A percentile compares a stretch with the other conserved stretches of the same genome.
Conservation (phyloP, 1,140 invertebrate genomes). For the Pantala flavescens region DNA sequence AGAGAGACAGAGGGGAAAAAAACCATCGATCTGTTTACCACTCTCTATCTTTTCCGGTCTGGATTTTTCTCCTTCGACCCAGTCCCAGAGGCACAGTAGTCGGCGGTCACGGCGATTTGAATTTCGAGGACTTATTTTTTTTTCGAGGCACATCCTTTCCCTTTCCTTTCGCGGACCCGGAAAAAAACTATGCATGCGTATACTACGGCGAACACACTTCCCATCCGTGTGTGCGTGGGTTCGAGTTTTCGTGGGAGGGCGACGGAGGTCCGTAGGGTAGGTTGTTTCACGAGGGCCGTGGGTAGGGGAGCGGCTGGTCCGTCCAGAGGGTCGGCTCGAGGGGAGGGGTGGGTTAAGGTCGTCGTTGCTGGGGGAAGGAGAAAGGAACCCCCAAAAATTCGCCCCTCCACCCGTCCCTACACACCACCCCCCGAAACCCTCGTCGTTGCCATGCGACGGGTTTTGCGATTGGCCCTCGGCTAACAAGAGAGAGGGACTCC, state of each 20-base stretch:
- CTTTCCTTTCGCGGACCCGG: too few species aligned
- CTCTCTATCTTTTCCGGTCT: too few species aligned
- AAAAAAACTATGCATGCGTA: too few species aligned
- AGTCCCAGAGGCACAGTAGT: too few species aligned
- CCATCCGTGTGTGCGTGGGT: too few species aligned
- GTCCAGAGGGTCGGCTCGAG: neutral
- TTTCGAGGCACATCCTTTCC: too few species aligned
- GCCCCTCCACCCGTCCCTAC: neutral
- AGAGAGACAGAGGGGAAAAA: too few species aligned
- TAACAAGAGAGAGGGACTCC: neutral
- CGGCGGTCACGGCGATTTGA: too few species aligned
- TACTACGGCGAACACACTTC: too few species aligned
- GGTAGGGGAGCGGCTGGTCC: neutral
- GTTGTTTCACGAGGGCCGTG: neutral
- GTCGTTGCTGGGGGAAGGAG: neutral
- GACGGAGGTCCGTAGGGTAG: neutral
- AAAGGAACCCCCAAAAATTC: conserved; percentile 1
- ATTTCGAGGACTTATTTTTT: too few species aligned
- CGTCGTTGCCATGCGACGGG: neutral
- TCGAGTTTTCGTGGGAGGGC: neutral
- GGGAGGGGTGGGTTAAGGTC: neutral
- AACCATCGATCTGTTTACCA: too few species aligned
- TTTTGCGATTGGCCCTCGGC: neutral
- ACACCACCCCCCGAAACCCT: neutral
- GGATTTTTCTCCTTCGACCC: too few species aligned